phyloP scores from a whole-genome alignment of 2,888 invertebrate genomes.

The Hemicrepidius hirtus region DNA sequence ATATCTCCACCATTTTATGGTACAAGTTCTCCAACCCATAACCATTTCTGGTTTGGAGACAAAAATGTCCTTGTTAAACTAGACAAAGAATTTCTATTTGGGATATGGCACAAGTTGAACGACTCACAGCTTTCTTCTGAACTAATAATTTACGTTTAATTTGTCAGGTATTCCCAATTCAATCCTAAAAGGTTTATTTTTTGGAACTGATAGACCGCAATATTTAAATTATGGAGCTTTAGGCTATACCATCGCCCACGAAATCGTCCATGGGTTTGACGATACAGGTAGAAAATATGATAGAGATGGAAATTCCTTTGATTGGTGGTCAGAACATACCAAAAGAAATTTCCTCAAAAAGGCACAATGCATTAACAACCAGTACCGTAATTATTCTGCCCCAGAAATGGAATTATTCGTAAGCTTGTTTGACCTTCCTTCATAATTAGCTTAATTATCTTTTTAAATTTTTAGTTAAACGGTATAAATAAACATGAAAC shows the following conservation, averaged over 20 bases:
- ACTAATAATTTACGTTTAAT: no score
- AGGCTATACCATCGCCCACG: constrained; percentile 90
- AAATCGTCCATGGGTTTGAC: constrained; percentile 90
- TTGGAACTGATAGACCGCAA: constrained; percentile 86
- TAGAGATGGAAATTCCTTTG: constrained; percentile 39
- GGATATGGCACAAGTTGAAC: no score
- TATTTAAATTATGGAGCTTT: constrained; percentile 92
- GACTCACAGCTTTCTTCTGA: no score
- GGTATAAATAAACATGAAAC: constrained; percentile 81
- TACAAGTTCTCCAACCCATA: no score
- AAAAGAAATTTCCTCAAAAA: constrained; percentile 87
- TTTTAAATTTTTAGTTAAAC: constrained; percentile 82
- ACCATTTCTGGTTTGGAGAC: no score
- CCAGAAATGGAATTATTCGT: constrained; percentile 77
- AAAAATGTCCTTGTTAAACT: no score
- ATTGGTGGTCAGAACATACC: constrained; percentile 84
- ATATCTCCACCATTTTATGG: no score
- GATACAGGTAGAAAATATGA: constrained; percentile 44
- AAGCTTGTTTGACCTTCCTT: constrained; percentile 65
- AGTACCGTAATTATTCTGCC: constrained; percentile 87
- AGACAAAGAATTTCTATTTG: no score
- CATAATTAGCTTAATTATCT: not conserved
- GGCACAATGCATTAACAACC: constrained; percentile 89
- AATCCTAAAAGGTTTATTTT: constrained; percentile 90
- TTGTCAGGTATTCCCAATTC: constrained; percentile 90